Evolutionary conservation across 2,888 invertebrate genomes (phyloP), one percentile per base, ranked within the genome.

Genomic region (Tribolium freemani): DNA sequence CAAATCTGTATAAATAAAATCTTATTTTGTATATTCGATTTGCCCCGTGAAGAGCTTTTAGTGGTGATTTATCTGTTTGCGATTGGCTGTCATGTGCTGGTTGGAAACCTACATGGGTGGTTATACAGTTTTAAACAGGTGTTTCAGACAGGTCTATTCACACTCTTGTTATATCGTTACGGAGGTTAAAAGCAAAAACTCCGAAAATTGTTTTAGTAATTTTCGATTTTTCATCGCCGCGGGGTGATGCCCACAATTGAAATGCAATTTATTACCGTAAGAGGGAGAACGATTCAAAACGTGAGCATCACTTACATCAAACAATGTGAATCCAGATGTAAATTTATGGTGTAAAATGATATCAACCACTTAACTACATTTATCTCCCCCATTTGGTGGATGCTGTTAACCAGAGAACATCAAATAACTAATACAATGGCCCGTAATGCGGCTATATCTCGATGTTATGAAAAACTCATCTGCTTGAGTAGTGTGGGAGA

Each of bases 401-500:
- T 83, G 82, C 81, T 81, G 83, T 83, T 84, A 84, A 84, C 83
- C 84, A 80, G 84, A 81, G 81, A 60, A 71, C 84, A 84, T 84
- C 84, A 84, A 85, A 85, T 85, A 84, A 83, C 84, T 84, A 84
- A 85, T 84, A 84, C 84, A 86, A 85, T 82, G 83, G 82, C 80
- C 83, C 84, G 84, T 86, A 86, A 86, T 86, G 85, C 84, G 84
- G 83, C 85, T 84, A 85, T 85, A 85, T 84, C 85, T 84, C 80
- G 81, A 76, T 78, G 80, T 82, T 82, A 83, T 81, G 82, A 82
- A 83, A 83, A 83, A 84, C 83, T 83, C 83, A 78, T 76, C 80
- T 71, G 81, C 63, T 82, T 86, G 85, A 85, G 85, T 86, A 85
- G 85, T 85, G 86, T 86, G 86, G 84, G 86, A 86, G 84, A 85